Evolutionary conservation across 2,797 vertebrate genomes (phyloP).

Genomic region (Rhincodon typus): DNA sequence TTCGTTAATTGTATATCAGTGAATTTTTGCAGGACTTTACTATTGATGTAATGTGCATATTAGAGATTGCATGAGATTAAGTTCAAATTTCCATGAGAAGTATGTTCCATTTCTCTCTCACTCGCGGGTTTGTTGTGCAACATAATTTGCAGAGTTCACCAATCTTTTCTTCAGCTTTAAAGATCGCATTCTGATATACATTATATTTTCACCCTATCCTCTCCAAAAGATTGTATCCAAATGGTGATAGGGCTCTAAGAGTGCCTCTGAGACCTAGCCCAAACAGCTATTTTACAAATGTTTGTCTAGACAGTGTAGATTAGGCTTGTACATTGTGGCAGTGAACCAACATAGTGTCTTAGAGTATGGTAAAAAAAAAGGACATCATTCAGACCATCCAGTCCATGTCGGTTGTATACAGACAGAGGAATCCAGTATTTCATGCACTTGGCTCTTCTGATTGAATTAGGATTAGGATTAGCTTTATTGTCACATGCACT

Average conservation of each 20-base stretch:
- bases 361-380: too few relatives aligned
- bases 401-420: too few relatives aligned
- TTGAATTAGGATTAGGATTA: too few relatives aligned
- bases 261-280: neutral
- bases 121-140: neutral
- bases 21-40: neutral
- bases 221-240: neutral
- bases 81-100: slow-evolving; percentile 8
- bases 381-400: too few relatives aligned
- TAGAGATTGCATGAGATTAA: neutral
- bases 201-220: neutral
- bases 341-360: neutral
- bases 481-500: too few relatives aligned
- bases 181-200: too few relatives aligned
- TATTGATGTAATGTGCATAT: slow-evolving; percentile 27
- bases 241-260: neutral
- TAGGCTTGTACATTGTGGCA: neutral
- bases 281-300: neutral
- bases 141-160: neutral
- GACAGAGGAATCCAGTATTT: too few relatives aligned
- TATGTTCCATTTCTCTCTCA: neutral
- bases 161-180: neutral
- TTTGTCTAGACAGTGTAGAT: neutral
- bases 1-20: neutral
- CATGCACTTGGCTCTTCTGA: too few relatives aligned